Conservation (phyloP, 35 echinoderm and acorn worm genomes). For the Ophiothrix spiculata region DNA sequence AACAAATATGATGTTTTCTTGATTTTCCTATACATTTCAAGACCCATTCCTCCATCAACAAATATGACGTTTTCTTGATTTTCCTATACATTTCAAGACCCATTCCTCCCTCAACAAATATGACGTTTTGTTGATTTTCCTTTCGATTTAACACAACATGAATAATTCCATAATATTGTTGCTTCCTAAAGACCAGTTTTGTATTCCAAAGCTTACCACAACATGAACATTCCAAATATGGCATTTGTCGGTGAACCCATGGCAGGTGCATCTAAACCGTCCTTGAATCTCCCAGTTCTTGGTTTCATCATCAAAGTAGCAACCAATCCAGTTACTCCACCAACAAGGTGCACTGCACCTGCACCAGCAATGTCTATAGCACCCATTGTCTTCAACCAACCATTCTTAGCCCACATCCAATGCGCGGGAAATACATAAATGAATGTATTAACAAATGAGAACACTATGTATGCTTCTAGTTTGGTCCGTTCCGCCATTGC, state of each 20-base stretch:
- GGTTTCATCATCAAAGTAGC: conserved; percentile 87
- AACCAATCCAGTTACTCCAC: conserved; percentile 85
- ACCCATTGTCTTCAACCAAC: conserved; percentile 68
- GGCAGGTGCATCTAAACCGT: not conserved
- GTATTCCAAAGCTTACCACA: conserved; percentile 80
- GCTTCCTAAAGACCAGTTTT: too few relatives aligned
- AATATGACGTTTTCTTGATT: too few relatives aligned
- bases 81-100: too few relatives aligned
- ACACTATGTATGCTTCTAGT: conserved; percentile 83
- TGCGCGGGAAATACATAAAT: conserved; percentile 80
- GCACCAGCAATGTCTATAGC: conserved; percentile 88
- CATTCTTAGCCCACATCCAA: conserved; percentile 83
- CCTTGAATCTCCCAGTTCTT: conserved; percentile 73
- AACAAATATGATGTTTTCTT: too few relatives aligned
- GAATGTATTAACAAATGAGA: conserved; percentile 94
- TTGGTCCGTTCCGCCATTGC: conserved; percentile 94
- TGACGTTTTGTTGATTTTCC: too few relatives aligned
- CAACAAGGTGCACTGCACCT: conserved; percentile 79
- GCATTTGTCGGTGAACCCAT: conserved; percentile 87
- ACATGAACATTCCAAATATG: conserved; percentile 91
- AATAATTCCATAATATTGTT: too few relatives aligned
- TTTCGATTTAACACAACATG: too few relatives aligned
- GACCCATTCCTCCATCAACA: too few relatives aligned
- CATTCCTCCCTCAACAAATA: too few relatives aligned
- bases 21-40: too few relatives aligned